Conservation (phyloP, 1,140 invertebrate species). For the Drosophila pruinosa region DNA sequence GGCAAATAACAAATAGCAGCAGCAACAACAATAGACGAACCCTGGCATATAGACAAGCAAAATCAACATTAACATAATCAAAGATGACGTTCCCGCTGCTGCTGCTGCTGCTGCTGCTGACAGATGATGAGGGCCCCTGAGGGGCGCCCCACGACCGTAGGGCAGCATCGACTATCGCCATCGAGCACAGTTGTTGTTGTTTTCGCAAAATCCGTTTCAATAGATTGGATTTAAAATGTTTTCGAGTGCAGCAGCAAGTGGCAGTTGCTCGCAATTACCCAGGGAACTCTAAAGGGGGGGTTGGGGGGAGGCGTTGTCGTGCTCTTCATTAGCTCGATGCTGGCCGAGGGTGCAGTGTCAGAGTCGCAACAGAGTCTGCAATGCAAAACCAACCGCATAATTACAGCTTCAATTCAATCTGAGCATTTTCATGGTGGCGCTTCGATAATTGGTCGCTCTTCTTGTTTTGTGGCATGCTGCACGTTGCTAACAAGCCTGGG, state of each 20-base stretch:
- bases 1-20: conserved; percentile 26
- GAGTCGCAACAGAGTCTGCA: background rate
- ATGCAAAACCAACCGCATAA: conserved; percentile 31
- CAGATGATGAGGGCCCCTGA: conserved; percentile 63
- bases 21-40: conserved; percentile 17
- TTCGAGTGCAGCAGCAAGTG: conserved; percentile 50
- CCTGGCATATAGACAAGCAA: conserved; percentile 1
- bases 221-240: conserved; percentile 49
- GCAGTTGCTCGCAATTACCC: background rate
- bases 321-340: conserved; percentile 39
- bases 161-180: background rate
- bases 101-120: conserved; percentile 48
- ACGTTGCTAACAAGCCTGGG: conserved; percentile 26
- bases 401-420: conserved; percentile 44
- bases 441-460: background rate
- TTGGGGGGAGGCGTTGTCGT: background rate
- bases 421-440: conserved; percentile 47
- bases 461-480: background rate
- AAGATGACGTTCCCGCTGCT: conserved; percentile 25
- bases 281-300: background rate
- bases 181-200: background rate
- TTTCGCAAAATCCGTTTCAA: conserved; percentile 31
- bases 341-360: background rate
- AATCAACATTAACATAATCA: conserved; percentile 45
- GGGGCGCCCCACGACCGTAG: background rate